Conservation (phyloP, 64 coral and sea anemone genomes). For the Pocillopora damicornis region DNA sequence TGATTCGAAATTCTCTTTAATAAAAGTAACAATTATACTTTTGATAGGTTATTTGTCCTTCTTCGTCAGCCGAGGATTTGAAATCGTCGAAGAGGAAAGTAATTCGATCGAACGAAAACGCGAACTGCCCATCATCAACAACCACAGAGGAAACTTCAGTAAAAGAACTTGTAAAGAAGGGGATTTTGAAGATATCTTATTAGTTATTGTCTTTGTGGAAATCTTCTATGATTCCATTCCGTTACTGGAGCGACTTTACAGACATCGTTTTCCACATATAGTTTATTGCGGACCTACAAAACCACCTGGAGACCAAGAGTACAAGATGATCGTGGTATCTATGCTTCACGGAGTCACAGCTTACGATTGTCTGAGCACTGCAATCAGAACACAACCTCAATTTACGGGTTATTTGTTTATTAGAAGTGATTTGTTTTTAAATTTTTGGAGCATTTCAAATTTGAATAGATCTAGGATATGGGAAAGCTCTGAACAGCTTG, state of each 20-base stretch:
- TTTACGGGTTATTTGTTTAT: constrained; percentile 78
- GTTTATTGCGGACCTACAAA: constrained; percentile 63
- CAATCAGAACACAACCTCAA: constrained; percentile 15
- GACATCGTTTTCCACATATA: constrained; percentile 57
- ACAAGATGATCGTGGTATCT: constrained; percentile 23
- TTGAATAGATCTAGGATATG: constrained; percentile 64
- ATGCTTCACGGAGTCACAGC: constrained; percentile 64
- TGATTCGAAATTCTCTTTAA: neutral
- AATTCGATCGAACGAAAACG: constrained; percentile 6
- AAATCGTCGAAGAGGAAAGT: neutral
- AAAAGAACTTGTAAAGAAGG: constrained; percentile 1
- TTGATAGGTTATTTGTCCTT: constrained; percentile 15
- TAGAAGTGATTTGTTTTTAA: constrained; percentile 69
- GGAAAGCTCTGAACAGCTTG: constrained; percentile 43
- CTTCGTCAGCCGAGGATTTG: neutral
- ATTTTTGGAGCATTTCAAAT: constrained; percentile 62
- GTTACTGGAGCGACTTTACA: constrained; percentile 53
- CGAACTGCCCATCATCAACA: neutral
- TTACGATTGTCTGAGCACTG: constrained; percentile 65
- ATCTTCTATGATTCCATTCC: constrained; percentile 53
- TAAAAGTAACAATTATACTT: neutral
- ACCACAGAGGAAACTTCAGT: neutral
- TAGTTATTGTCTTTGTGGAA: constrained; percentile 56
- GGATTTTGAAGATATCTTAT: constrained; percentile 46
- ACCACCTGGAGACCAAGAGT: neutral